Percentiles rank a stretch among this genome's conserved stretches.
Conservation (phyloP, 2,797 vertebrate genomes). For the Hyperoplus immaculatus region DNA sequence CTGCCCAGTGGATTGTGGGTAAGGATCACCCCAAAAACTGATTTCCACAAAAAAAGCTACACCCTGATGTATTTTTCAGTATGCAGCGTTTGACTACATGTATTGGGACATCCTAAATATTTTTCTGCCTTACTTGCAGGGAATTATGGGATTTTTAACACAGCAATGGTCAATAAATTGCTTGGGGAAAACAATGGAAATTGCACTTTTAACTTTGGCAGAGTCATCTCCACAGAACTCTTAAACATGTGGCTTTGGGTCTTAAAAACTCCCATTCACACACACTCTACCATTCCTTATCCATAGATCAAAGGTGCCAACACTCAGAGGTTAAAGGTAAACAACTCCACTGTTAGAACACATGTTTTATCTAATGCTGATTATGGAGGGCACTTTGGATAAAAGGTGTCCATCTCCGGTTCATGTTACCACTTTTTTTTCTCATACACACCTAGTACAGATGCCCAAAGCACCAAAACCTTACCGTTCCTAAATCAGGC, state of each 20-base stretch:
- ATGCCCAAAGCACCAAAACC: background rate
- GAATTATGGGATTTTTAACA: too few relatives aligned
- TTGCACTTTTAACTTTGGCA: background rate
- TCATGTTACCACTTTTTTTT: constrained; percentile 10
- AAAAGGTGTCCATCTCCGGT: background rate
- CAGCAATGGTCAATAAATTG: background rate
- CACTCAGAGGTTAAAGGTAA: constrained; percentile 31
- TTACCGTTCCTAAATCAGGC: background rate
- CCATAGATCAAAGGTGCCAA: constrained; percentile 26
- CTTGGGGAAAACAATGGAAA: background rate
- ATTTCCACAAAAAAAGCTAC: too few relatives aligned
- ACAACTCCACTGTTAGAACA: background rate
- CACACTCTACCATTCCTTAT: background rate
- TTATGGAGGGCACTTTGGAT: background rate
- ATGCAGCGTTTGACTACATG: too few relatives aligned
- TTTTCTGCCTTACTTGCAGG: too few relatives aligned
- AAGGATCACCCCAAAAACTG: too few relatives aligned
- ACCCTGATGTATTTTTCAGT: too few relatives aligned
- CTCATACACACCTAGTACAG: background rate
- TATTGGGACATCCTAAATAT: too few relatives aligned
- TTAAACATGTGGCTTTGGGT: background rate
- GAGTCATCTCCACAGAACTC: background rate
- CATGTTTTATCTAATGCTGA: background rate
- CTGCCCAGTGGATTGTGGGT: too few relatives aligned
- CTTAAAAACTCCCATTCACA: constrained; percentile 1